These are phyloP conservation scores for Perdix hodgsoniae DNA, from an alignment of 2,797 vertebrate species.

Conservation along the genomic window DNA sequence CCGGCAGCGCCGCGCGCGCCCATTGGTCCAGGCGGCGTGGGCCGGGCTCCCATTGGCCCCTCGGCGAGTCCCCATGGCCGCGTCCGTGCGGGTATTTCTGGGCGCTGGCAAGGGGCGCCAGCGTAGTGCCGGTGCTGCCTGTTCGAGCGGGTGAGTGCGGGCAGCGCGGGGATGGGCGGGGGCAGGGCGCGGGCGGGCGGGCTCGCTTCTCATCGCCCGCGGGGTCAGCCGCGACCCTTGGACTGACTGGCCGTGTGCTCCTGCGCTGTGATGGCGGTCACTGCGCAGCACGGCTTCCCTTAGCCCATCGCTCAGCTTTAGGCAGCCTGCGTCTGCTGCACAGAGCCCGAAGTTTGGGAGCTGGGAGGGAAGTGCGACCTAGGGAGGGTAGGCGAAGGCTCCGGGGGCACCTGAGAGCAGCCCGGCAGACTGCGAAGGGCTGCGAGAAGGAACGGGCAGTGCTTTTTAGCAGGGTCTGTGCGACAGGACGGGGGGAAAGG, in stretches of 20 bases:
- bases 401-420: too few relatives aligned
- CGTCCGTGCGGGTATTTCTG: not conserved
- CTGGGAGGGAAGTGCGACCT: not conserved
- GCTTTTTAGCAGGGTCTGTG: too few relatives aligned
- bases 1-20: not conserved
- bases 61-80: not conserved
- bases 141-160: not conserved
- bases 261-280: not conserved
- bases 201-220: not conserved
- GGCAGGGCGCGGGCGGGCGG: not conserved
- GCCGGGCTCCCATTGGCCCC: not conserved
- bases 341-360: rapidly evolving
- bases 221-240: too few relatives aligned
- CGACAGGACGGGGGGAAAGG: too few relatives aligned
- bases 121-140: not conserved
- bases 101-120: not conserved
- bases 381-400: not conserved
- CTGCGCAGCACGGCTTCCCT: not conserved
- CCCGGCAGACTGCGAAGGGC: too few relatives aligned
- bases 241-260: too few relatives aligned
- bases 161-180: too few relatives aligned
- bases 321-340: not conserved
- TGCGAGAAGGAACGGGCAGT: too few relatives aligned
- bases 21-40: not conserved
- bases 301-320: not conserved